A percentile compares a stretch with the other conserved stretches of the same genome.
phyloP scores from a whole-genome alignment of 2,797 vertebrate species.

The Paedocypris micromegethes region DNA sequence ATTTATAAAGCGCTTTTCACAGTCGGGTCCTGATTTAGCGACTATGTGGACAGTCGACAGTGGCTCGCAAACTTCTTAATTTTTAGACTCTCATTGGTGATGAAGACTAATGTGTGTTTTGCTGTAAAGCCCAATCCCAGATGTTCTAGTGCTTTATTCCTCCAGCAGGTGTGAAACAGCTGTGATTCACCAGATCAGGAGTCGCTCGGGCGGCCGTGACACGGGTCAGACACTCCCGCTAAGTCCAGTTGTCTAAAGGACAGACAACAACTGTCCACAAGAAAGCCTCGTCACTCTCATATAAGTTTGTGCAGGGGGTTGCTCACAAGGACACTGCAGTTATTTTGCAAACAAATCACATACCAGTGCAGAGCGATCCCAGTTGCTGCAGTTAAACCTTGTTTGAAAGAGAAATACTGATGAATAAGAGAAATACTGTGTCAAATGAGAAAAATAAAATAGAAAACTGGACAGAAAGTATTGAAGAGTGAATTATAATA shows the following conservation, averaged over 20 bases:
- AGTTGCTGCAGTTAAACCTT: constrained; percentile 1
- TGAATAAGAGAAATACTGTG: too few species aligned
- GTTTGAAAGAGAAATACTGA: not conserved
- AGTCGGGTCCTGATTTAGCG: too few species aligned
- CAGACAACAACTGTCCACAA: not conserved
- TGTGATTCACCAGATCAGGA: constrained; percentile 18
- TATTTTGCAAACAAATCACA: constrained; percentile 14
- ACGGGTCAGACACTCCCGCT: constrained; percentile 2
- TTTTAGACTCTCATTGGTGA: constrained; percentile 6
- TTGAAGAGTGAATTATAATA: too few species aligned
- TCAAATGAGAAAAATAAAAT: too few species aligned
- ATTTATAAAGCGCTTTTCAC: not conserved
- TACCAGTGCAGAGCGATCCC: not conserved
- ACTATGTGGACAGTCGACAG: too few species aligned
- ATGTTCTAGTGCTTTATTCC: constrained; percentile 27
- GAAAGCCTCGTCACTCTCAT: not conserved
- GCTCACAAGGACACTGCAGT: constrained; percentile 15
- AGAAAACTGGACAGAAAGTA: too few species aligned
- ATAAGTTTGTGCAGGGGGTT: not conserved
- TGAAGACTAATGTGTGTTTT: not conserved
- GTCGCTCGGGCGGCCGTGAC: constrained; percentile 9
- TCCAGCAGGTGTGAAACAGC: constrained; percentile 19
- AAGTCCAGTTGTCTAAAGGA: not conserved
- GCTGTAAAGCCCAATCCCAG: constrained; percentile 4
- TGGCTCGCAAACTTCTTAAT: not conserved